Conservation (phyloP, 1,140 invertebrate genomes). For the Macrobrachium rosenbergii region DNA sequence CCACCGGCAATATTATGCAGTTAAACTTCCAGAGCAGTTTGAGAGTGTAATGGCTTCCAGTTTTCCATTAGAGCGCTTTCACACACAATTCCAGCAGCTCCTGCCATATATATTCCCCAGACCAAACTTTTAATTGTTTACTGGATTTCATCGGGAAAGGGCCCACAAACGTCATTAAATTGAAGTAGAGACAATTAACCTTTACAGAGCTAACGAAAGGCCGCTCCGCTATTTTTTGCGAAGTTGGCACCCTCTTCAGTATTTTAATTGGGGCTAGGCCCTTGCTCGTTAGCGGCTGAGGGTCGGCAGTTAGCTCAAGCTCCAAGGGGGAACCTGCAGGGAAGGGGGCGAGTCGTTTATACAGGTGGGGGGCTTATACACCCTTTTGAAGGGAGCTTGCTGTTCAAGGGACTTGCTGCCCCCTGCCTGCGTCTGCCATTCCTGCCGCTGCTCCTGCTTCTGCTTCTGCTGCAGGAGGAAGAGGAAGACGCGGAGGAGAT, state of each 20-base stretch:
- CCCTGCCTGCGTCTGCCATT: too few relatives aligned
- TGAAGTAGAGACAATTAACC: slow-evolving; percentile 58
- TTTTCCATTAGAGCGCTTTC: slow-evolving; percentile 60
- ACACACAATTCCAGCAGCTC: slow-evolving; percentile 45
- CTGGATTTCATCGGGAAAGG: slow-evolving; percentile 50
- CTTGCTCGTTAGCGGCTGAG: slow-evolving; percentile 40
- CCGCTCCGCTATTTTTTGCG: slow-evolving; percentile 46
- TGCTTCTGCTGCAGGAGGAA: too few relatives aligned
- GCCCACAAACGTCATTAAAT: slow-evolving; percentile 54
- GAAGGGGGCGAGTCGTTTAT: background rate
- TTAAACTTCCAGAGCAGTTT: slow-evolving; percentile 55
- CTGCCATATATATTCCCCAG: slow-evolving; percentile 43
- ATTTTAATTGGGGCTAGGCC: slow-evolving; percentile 59
- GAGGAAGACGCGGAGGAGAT: too few relatives aligned
- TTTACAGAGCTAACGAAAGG: slow-evolving; percentile 57
- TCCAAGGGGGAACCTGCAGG: background rate
- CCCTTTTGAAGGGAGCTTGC: too few relatives aligned
- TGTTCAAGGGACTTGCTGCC: too few relatives aligned
- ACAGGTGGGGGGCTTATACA: too few relatives aligned
- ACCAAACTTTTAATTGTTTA: slow-evolving; percentile 58
- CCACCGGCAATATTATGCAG: slow-evolving; percentile 58
- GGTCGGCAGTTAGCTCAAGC: slow-evolving; percentile 1
- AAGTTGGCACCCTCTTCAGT: slow-evolving; percentile 61
- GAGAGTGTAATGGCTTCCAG: slow-evolving; percentile 57
- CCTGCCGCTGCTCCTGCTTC: too few relatives aligned